These are phyloP conservation scores for Drosophila insularis DNA, from an alignment of 1,140 invertebrate genomes.

Conservation along the genomic window DNA sequence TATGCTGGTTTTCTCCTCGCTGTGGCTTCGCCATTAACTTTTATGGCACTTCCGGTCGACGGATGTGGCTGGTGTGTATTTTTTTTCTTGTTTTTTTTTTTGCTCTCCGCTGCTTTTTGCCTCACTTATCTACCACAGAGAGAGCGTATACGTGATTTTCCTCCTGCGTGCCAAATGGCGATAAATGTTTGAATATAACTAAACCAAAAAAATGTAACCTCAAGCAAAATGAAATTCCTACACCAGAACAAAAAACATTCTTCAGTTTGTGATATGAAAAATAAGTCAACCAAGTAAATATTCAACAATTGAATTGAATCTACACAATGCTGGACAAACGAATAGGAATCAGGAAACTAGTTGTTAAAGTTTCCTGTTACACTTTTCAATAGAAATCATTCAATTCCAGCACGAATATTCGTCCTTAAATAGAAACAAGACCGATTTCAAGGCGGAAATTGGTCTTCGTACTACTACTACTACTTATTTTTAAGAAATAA, in stretches of 20 bases:
- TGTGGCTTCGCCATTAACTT: constrained; percentile 73
- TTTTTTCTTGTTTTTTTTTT: not conserved
- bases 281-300: not conserved
- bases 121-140: constrained; percentile 58
- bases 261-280: constrained; percentile 4
- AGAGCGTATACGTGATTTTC: constrained; percentile 74
- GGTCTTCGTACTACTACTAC: too few species aligned
- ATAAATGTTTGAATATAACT: constrained; percentile 45
- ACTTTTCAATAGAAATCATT: too few species aligned
- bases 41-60: constrained; percentile 79
- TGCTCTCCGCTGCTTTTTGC: constrained; percentile 4
- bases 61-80: constrained; percentile 54
- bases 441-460: too few species aligned
- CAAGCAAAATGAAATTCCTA: constrained; percentile 10
- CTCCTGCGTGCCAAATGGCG: constrained; percentile 60
- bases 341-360: too few species aligned
- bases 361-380: too few species aligned
- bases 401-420: too few species aligned
- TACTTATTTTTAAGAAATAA: too few species aligned
- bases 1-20: constrained; percentile 60
- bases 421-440: too few species aligned
- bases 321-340: too few species aligned
- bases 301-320: not conserved
- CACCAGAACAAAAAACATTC: not conserved
- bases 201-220: constrained; percentile 18